Percentiles rank a stretch among this genome's conserved stretches.
phyloP scores from a whole-genome alignment of 2,888 invertebrate genomes.

The Tryphoninae sp. region DNA sequence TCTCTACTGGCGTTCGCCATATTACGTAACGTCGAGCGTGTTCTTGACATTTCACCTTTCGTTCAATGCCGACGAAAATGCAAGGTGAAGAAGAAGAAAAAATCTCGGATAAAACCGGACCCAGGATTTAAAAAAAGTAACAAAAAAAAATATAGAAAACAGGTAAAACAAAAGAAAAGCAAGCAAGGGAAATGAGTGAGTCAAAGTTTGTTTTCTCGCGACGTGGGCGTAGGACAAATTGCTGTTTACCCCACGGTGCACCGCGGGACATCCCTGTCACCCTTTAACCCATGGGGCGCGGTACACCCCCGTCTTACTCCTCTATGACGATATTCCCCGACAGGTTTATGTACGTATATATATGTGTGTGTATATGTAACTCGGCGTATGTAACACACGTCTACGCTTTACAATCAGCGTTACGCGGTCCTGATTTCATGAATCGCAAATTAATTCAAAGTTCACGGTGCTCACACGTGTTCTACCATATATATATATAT shows the following conservation, averaged over 20 bases:
- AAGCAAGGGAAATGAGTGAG: conserved; percentile 17
- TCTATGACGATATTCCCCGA: conserved; percentile 45
- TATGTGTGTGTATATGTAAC: neutral
- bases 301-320: conserved; percentile 4
- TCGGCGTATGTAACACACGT: conserved; percentile 26
- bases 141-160: neutral
- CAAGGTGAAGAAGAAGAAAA: conserved; percentile 1
- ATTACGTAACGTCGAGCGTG: conserved; percentile 22
- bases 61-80: conserved; percentile 2
- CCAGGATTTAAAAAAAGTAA: conserved; percentile 3
- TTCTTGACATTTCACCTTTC: conserved; percentile 56
- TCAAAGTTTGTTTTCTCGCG: conserved; percentile 56
- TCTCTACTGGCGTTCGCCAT: conserved; percentile 2
- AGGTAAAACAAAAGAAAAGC: conserved; percentile 24
- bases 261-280: conserved; percentile 45
- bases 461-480: conserved; percentile 15
- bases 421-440: conserved; percentile 57
- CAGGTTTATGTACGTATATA: neutral
- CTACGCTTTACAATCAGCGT: conserved; percentile 58
- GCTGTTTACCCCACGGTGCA: conserved; percentile 55
- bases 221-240: conserved; percentile 57
- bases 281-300: conserved; percentile 41
- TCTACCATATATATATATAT: conserved; percentile 2
- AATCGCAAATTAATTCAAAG: conserved; percentile 59
- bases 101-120: neutral